Evolutionary conservation across 2,113 vertebrate species (phyloP).

Genomic region (Papio anubis): DNA sequence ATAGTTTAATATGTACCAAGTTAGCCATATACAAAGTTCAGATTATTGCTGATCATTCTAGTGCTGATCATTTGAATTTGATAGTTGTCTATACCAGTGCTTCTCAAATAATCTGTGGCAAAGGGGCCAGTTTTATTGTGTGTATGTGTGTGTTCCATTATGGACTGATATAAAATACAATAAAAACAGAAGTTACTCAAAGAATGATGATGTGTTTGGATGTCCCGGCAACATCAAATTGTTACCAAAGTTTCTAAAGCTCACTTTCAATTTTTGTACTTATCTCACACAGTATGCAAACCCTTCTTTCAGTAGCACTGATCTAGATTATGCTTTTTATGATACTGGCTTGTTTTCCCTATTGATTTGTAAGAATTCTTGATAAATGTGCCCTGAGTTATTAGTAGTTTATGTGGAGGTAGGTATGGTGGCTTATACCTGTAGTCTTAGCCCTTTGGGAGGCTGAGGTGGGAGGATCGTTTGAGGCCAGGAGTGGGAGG

Average conservation of each 20-base stretch:
- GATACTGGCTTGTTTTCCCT: background rate
- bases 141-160: background rate
- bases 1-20: background rate
- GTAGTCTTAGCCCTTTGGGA: too few relatives aligned
- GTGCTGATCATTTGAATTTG: conserved; percentile 8
- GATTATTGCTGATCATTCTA: background rate
- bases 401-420: background rate
- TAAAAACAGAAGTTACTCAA: background rate
- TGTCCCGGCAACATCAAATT: background rate
- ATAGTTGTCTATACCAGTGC: background rate
- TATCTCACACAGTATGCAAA: background rate
- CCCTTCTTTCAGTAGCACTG: background rate
- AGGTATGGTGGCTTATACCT: too few relatives aligned
- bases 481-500: too few relatives aligned
- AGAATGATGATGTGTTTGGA: background rate
- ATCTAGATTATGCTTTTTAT: background rate
- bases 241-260: conserved; percentile 7
- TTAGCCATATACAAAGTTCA: background rate
- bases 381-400: background rate
- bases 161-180: background rate
- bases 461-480: too few relatives aligned
- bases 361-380: background rate
- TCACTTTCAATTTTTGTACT: background rate
- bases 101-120: background rate
- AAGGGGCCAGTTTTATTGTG: background rate